Conservation (phyloP, 2,113 vertebrate genomes). For the Cnemophilus loriae region DNA sequence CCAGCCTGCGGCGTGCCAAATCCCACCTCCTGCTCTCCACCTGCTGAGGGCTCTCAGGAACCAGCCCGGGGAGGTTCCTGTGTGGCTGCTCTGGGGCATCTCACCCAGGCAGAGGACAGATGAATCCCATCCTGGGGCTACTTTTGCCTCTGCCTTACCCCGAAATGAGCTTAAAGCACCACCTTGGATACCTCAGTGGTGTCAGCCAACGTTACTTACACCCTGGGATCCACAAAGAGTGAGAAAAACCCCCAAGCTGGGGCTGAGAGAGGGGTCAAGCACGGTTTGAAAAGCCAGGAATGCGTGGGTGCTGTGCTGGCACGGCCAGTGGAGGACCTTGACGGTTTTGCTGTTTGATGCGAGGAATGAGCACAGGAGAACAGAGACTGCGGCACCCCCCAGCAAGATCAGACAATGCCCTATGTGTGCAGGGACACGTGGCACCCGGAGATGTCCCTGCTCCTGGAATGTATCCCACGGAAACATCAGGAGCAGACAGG, state of each 20-base stretch:
- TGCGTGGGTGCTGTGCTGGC: neutral
- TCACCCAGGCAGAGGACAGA: neutral
- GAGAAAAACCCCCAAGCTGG: neutral
- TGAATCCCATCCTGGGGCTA: neutral
- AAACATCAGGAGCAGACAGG: neutral
- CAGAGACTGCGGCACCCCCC: neutral
- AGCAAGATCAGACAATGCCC: neutral
- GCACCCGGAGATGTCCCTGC: accelerated
- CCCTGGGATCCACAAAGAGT: neutral
- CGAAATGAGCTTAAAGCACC: neutral
- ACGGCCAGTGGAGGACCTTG: neutral
- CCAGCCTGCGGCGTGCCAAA: neutral
- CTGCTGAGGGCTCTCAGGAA: neutral
- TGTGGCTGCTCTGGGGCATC: neutral
- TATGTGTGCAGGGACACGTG: accelerated
- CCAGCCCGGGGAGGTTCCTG: neutral
- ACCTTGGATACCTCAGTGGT: neutral
- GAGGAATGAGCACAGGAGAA: neutral
- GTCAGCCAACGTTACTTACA: neutral
- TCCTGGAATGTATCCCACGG: accelerated
- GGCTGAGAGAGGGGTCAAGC: neutral
- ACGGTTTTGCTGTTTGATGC: neutral
- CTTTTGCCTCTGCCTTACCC: neutral
- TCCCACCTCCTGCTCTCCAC: neutral
- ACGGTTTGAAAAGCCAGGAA: neutral